Base-by-base conservation (phyloP, 1,140 invertebrate genomes). In the Saccostrea cuccullata region DNA sequence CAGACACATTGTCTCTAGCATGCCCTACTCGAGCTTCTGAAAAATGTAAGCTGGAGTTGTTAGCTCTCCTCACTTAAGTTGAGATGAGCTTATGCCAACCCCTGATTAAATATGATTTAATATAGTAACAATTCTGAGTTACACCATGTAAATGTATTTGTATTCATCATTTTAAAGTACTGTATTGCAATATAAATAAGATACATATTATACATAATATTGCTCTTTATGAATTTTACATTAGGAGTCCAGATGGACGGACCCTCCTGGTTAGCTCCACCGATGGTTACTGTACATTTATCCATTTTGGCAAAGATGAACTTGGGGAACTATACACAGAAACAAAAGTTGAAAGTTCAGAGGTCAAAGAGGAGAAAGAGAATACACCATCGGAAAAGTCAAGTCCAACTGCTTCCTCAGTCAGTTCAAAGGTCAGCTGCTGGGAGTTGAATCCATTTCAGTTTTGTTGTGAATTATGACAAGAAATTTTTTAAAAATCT, bases 281-380 rank as follows among this genome's bases (percentile, higher is more conserved):
- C 0, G 98, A 99, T 95, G 98, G 98, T 0, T 99, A 98, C 94
- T 98, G 98, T 94, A 98, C 98, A 0, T 95, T 99, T 88, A 96
- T 99, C 73, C 97, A 96, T 58, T 99, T 99, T 95, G 95, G 96
- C 55, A 95, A 96, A 26, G 96, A 96, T 8, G 98, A 99, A 96
- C 95, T 99, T 23, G 99, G 98, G 2, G 95, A 96, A 77, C 94
- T 95, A 4, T 97, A 97, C 92, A 85, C 64, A 67, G 77, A 86
- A 77, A 86, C 87, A 47, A 85, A 84, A 56, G 84, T 55, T 3
- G 73, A 88, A 15, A 85, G n/a, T 40, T 26, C 47, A 87, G 85
- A 87, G 36, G 73, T 55, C n/a, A 84, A 83, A 64, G 83, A 88
- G 5, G 77, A 70, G 30, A 77, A 84, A n/a, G 77, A 70, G 30